Evolutionary conservation across 1,140 invertebrate species (phyloP).

Genomic region (Notospermus geniculatus): DNA sequence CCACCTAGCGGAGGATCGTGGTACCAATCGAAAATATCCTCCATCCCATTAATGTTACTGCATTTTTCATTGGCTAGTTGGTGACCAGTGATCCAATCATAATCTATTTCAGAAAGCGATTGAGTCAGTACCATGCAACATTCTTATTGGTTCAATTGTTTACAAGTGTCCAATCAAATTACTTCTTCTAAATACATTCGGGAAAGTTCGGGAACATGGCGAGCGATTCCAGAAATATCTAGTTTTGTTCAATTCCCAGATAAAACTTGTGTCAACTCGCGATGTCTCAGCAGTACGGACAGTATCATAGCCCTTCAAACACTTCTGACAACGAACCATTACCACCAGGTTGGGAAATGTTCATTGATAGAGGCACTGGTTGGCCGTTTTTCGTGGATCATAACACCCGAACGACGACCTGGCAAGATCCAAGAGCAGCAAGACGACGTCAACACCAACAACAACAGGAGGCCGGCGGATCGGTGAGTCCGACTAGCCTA

Average conservation of each 20-base stretch:
- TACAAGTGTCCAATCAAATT: not conserved
- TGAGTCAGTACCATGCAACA: too few relatives aligned
- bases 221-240: not conserved
- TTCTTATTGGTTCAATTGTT: too few relatives aligned
- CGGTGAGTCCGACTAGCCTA: too few relatives aligned
- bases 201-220: not conserved
- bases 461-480: too few relatives aligned
- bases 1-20: too few relatives aligned
- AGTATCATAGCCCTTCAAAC: slow-evolving; percentile 12
- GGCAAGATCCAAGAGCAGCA: slow-evolving; percentile 45
- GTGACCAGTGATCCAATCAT: too few relatives aligned
- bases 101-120: too few relatives aligned
- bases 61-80: too few relatives aligned
- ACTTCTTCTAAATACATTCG: not conserved
- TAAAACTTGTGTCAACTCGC: not conserved
- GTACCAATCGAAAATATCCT: too few relatives aligned
- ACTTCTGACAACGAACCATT: slow-evolving; percentile 25
- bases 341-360: slow-evolving; percentile 50
- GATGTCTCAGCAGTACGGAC: slow-evolving; percentile 5
- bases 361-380: slow-evolving; percentile 38
- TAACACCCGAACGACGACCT: slow-evolving; percentile 43
- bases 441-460: too few relatives aligned
- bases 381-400: slow-evolving; percentile 52
- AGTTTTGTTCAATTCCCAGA: not conserved
- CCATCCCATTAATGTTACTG: too few relatives aligned